Evolutionary conservation across 1,140 invertebrate genomes (phyloP).

Genomic region (Cephus cinctus): DNA sequence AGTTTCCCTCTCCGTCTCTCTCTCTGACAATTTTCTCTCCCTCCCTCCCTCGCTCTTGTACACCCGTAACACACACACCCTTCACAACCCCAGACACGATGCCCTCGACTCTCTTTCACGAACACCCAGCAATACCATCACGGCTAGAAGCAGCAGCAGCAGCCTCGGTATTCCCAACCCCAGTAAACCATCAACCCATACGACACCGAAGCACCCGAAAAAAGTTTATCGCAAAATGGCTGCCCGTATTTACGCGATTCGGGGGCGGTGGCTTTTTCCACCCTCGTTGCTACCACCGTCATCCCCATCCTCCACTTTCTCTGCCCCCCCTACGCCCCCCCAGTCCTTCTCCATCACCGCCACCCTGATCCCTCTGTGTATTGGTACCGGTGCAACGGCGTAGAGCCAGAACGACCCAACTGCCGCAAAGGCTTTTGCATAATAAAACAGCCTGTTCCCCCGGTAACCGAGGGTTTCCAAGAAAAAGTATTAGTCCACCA

Average conservation of each 20-base stretch:
- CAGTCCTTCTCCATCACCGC: conserved; percentile 15
- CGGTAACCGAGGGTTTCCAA: background rate
- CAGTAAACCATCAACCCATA: background rate
- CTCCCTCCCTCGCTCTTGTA: no score
- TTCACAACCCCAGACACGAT: no score
- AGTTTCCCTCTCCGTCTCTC: conserved; percentile 7
- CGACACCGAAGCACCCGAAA: conserved; percentile 29
- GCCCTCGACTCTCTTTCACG: conserved; percentile 3
- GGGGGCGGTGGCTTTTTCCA: conserved; percentile 52
- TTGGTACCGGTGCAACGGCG: conserved; percentile 37
- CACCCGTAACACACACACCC: no score
- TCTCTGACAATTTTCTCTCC: background rate
- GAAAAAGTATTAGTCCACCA: conserved; percentile 9
- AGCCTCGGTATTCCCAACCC: no score
- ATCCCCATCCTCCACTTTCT: conserved; percentile 1
- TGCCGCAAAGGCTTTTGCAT: conserved; percentile 57
- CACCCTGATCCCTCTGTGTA: conserved; percentile 7
- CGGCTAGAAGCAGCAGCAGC: conserved; percentile 27
- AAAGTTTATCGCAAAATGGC: conserved; percentile 58
- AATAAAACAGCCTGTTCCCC: conserved; percentile 53
- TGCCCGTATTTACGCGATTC: conserved; percentile 56
- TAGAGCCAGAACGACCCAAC: conserved; percentile 46
- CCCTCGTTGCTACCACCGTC: conserved; percentile 25
- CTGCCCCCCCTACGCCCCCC: background rate
- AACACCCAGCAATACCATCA: conserved; percentile 5